Conservation (phyloP, 2,888 invertebrate genomes). For the Anoncus sp. region DNA sequence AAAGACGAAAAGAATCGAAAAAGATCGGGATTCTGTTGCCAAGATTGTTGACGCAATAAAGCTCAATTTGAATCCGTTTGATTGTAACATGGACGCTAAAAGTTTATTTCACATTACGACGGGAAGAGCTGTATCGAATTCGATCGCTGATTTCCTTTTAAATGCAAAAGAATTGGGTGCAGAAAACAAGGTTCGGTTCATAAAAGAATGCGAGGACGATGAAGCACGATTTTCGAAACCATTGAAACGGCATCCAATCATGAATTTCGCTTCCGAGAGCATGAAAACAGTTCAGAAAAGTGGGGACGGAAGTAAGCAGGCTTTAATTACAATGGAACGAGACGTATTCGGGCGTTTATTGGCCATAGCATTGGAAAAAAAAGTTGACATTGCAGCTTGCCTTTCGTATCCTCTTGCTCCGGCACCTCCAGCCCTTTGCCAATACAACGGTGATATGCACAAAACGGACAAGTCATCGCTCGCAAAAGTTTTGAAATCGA, state of each 20-base stretch:
- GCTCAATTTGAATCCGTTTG: too few relatives aligned
- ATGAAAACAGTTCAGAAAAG: constrained; percentile 62
- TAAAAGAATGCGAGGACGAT: neutral
- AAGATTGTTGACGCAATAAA: too few relatives aligned
- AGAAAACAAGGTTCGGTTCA: neutral
- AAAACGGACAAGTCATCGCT: constrained; percentile 57
- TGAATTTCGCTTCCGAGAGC: constrained; percentile 72
- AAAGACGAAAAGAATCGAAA: too few relatives aligned
- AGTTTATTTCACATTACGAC: neutral
- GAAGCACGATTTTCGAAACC: constrained; percentile 68
- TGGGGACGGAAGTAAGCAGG: constrained; percentile 69
- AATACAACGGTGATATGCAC: constrained; percentile 44
- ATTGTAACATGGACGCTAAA: neutral
- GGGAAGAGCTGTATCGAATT: neutral
- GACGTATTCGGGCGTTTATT: constrained; percentile 71
- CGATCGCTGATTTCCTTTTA: neutral
- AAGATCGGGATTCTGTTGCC: too few relatives aligned
- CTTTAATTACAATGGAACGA: constrained; percentile 70
- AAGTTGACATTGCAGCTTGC: constrained; percentile 73
- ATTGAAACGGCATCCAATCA: constrained; percentile 70
- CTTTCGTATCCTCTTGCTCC: constrained; percentile 71
- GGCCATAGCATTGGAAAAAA: constrained; percentile 72
- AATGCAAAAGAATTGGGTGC: neutral
- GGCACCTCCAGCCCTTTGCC: constrained; percentile 49
- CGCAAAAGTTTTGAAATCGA: constrained; percentile 54